Percentiles rank a stretch among this genome's conserved stretches.
Evolutionary conservation across 2,797 vertebrate genomes (phyloP).

Genomic region (Brachyalestes nurse): DNA sequence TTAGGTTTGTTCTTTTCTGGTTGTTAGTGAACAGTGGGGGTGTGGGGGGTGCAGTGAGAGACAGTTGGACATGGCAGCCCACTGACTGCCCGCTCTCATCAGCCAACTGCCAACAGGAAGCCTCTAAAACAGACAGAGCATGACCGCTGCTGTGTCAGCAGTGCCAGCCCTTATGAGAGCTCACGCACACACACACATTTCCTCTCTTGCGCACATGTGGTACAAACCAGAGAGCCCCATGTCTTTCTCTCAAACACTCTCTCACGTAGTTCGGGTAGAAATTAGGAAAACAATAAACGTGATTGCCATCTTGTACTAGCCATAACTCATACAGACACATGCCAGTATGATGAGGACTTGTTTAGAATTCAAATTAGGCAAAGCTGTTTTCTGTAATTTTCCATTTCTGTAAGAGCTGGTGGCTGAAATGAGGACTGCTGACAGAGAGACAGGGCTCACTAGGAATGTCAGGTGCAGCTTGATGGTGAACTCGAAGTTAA

Average conservation of each 20-base stretch:
- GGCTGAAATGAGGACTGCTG: neutral
- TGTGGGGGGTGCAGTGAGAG: neutral
- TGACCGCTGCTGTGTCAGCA: conserved; percentile 52
- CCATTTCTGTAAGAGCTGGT: neutral
- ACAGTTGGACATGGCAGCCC: conserved; percentile 21
- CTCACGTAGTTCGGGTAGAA: neutral
- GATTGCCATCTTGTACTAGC: neutral
- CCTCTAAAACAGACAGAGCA: conserved; percentile 46
- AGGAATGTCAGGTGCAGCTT: neutral
- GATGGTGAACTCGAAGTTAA: neutral
- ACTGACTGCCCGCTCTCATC: conserved; percentile 39
- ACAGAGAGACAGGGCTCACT: no score
- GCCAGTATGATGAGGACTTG: neutral
- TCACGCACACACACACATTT: neutral
- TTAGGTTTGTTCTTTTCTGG: neutral
- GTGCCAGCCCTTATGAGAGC: neutral
- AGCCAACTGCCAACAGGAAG: conserved; percentile 28
- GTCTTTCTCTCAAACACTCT: no score
- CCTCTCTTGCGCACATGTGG: neutral
- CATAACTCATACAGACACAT: neutral
- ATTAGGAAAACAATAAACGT: neutral
- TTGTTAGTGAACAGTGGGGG: neutral
- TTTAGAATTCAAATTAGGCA: neutral
- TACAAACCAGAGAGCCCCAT: neutral
- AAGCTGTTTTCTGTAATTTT: neutral